phyloP scores from a whole-genome alignment of 2,888 invertebrate species.

The Zonitis immaculata region DNA sequence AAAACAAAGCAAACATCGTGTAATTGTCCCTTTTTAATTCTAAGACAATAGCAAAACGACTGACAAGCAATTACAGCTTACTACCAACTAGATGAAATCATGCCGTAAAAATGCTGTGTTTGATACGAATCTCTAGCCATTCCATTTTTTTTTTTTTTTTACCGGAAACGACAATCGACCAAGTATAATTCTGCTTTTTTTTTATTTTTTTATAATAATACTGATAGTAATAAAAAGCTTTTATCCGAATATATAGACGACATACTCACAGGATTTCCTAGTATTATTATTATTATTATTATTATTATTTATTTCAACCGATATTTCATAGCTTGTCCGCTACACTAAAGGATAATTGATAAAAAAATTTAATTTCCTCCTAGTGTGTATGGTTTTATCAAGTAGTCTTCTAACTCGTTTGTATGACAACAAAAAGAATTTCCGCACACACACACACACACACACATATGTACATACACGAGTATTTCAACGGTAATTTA shows the following conservation, averaged over 20 bases:
- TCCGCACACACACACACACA: not conserved
- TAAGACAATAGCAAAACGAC: not conserved
- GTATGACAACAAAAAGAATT: not conserved
- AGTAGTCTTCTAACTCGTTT: not conserved
- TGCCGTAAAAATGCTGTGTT: not conserved
- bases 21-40: too few relatives aligned
- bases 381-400: not conserved
- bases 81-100: not conserved
- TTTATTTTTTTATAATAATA: too few relatives aligned
- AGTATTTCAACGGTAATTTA: too few relatives aligned
- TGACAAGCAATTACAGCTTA: not conserved
- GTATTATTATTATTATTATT: not conserved
- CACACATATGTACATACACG: too few relatives aligned
- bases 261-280: not conserved
- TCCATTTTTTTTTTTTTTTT: not conserved
- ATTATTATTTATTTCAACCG: not conserved
- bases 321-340: not conserved
- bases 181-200: not conserved
- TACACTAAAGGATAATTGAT: not conserved
- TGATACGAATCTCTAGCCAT: not conserved
- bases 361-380: not conserved
- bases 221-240: not conserved
- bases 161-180: too few relatives aligned
- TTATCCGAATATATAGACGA: not conserved
- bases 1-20: too few relatives aligned